Evolutionary conservation across 2,888 invertebrate species (phyloP), one percentile per base, ranked within the genome.

Genomic region (Drosophila setosimentum): DNA sequence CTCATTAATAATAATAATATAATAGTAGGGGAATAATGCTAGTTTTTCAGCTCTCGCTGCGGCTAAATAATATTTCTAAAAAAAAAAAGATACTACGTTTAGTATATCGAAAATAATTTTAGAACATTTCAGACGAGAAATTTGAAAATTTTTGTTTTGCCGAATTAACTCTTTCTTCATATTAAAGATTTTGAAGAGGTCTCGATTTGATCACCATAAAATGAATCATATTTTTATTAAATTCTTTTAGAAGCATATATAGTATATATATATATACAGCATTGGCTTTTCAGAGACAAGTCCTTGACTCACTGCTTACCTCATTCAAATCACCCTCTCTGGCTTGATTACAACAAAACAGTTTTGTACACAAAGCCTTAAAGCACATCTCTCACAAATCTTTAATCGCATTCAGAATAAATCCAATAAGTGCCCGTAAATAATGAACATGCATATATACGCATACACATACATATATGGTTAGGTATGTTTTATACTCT

Each of bases 261-360:
- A 60, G n/a, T 35, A 0, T n/a, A 63, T 40, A 11, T 40, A 21
- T 24, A 16, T 21, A 4, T 16, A 21, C 45, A 40, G 4, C 29
- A 54, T 48, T 58, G 48, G 10, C 42, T 33, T 54, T 18, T 13
- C 18, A 24, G 27, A 35, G 0, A 6, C 16, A 37, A 53, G 27
- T 54, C 51, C 33, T 57, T 62, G 37, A 33, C 29, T 53, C 49
- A 35, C 13, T 61, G 78, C 92, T 93, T 90, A 93, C 93, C 93
- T 92, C 93, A 89, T 92, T 91, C 60, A 91, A 78, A 62, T 90
- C 92, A 68, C 88, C 89, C 73, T 88, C 83, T 64, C 69, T 87
- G 57, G 66, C 60, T 55, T 73, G 78, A 66, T 83, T 84, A 68
- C 85, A 90, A 68, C 91, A 90, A 68, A 87, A 64, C 2, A 89